phyloP scores from a whole-genome alignment of 2,888 invertebrate genomes.

The Callimorpha dominula region DNA sequence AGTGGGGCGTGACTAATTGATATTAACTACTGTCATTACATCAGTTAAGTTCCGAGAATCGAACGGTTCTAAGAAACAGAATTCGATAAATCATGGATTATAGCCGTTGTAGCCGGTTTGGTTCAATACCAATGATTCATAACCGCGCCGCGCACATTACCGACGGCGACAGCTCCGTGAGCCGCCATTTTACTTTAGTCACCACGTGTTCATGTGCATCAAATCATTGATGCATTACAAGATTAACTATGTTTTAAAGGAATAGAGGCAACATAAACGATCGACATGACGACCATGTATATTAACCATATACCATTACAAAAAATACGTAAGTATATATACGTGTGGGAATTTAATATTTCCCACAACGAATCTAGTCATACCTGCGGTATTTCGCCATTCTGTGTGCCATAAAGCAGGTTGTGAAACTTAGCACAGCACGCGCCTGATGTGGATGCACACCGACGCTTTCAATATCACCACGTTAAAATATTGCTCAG shows the following conservation, averaged over 20 bases:
- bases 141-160: constrained; percentile 29
- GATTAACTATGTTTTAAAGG: background rate
- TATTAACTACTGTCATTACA: background rate
- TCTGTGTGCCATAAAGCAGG: constrained; percentile 65
- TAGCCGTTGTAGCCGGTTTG: background rate
- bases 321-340: background rate
- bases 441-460: constrained; percentile 51
- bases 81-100: background rate
- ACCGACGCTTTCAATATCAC: constrained; percentile 45
- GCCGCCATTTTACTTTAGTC: constrained; percentile 82
- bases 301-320: background rate
- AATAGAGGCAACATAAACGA: background rate
- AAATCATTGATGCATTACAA: constrained; percentile 47
- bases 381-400: constrained; percentile 81
- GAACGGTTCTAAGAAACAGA: background rate
- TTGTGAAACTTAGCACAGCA: constrained; percentile 56
- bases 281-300: background rate
- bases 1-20: background rate
- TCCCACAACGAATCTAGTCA: constrained; percentile 40
- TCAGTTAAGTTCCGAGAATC: background rate
- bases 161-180: constrained; percentile 59
- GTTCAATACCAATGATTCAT: constrained; percentile 22
- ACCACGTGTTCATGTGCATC: constrained; percentile 79
- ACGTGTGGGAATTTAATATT: background rate
- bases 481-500: constrained; percentile 34